Conservation (phyloP, 2,113 vertebrate species). For the Lonchura striata region DNA sequence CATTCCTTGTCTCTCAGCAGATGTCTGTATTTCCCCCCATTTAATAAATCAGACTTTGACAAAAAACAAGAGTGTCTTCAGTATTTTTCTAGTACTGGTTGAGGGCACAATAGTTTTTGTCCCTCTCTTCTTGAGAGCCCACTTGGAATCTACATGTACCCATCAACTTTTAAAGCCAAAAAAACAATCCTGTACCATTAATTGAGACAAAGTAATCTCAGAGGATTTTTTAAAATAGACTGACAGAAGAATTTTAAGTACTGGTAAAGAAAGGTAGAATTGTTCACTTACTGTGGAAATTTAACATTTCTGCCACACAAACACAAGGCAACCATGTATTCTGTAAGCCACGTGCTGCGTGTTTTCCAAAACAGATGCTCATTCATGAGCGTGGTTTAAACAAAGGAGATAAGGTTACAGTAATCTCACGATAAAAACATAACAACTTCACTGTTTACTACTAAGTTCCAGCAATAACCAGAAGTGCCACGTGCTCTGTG, state of each 20-base stretch:
- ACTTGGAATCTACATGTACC: background rate
- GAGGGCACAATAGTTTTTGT: background rate
- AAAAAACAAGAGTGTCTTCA: background rate
- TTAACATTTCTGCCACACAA: background rate
- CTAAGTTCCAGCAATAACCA: background rate
- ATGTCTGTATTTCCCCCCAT: background rate
- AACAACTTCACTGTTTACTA: slow-evolving; percentile 40
- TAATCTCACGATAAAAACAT: slow-evolving; percentile 34
- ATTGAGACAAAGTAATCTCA: background rate
- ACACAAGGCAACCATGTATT: background rate
- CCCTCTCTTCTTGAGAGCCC: background rate
- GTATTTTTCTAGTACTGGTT: background rate
- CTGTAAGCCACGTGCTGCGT: background rate
- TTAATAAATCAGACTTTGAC: background rate
- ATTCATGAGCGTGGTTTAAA: background rate
- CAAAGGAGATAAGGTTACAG: slow-evolving; percentile 36
- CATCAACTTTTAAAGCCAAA: background rate
- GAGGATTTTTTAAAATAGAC: background rate
- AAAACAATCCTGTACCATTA: background rate
- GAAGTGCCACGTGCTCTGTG: background rate
- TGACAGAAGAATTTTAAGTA: background rate
- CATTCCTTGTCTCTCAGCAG: background rate
- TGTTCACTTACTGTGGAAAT: background rate
- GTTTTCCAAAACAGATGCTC: slow-evolving; percentile 29
- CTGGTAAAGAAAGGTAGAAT: background rate